Base-by-base conservation (phyloP, 2,797 vertebrate genomes). In the Thalassophryne amazonica region DNA sequence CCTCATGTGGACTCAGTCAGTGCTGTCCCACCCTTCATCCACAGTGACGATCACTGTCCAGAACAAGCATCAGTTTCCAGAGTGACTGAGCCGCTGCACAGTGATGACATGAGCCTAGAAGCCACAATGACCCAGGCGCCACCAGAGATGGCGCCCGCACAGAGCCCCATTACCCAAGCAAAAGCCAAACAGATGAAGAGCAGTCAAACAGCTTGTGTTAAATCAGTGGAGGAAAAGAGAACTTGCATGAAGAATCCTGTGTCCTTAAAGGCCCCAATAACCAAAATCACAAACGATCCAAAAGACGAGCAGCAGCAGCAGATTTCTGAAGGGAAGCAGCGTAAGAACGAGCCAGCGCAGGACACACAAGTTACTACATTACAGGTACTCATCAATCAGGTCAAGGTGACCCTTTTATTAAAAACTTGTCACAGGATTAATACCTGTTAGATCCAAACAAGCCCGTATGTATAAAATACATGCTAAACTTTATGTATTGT, bases 371-470 rank as follows among this genome's bases (percentile, higher is more conserved):
- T 0, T 3, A 41, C 41, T 7, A 33, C 5, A 1, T 29, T 35
- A 51, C 65, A 32, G 17, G 17, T 2, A 14, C 5, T 4, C 48
- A 35, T 36, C 47, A 29, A 31, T 13, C 57, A 25, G 19, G 20
- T 29, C 18, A 43, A 78, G 84, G 73, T 84, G 56, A 47, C 19
- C n/a, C n/a, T n/a, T n/a, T n/a, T n/a, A n/a, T n/a, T n/a, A n/a
- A n/a, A 40, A 6, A 50, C n/a, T 4, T 25, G 24, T 61, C n/a
- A n/a, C n/a, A n/a, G n/a, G n/a, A n/a, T n/a, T n/a, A n/a, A n/a
- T n/a, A n/a, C n/a, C n/a, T n/a, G n/a, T n/a, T n/a, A n/a, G n/a
- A n/a, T n/a, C n/a, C n/a, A n/a, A n/a, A n/a, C n/a, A n/a, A n/a
- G n/a, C n/a, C n/a, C n/a, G n/a, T n/a, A n/a, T n/a, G n/a, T n/a